These are phyloP conservation scores for Seriola aureovittata DNA, from an alignment of 2,113 vertebrate genomes.

Conservation along the genomic window DNA sequence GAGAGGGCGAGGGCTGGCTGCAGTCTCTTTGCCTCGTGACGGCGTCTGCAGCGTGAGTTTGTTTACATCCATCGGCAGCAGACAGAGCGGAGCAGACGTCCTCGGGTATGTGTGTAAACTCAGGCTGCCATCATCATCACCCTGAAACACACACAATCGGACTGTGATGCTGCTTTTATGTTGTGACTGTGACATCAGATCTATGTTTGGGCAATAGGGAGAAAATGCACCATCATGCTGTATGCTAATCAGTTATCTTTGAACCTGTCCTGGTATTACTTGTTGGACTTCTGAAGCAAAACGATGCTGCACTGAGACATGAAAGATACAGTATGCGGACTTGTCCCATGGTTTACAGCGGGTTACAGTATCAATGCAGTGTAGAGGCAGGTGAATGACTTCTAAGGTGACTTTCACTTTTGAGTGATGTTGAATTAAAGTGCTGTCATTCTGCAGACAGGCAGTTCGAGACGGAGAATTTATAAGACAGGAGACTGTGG, in stretches of 20 bases:
- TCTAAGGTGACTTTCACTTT: neutral
- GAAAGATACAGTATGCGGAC: too few species aligned
- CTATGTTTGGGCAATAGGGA: neutral
- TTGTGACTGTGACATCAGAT: neutral
- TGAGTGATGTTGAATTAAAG: neutral
- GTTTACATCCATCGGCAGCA: conserved; percentile 61
- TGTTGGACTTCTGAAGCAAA: neutral
- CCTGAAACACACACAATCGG: too few species aligned
- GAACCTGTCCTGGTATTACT: neutral
- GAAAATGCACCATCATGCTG: conserved; percentile 61
- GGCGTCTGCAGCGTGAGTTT: conserved; percentile 56
- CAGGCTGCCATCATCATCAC: neutral
- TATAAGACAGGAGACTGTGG: neutral
- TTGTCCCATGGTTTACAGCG: neutral
- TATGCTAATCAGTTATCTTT: neutral
- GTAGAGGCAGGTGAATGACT: neutral
- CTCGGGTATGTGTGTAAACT: conserved; percentile 25
- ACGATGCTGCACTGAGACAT: neutral
- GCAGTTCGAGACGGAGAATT: neutral
- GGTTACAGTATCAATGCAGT: neutral
- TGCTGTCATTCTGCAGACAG: neutral
- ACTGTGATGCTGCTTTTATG: neutral
- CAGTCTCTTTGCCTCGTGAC: conserved; percentile 56
- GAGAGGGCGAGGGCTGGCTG: conserved; percentile 39
- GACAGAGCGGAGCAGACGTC: conserved; percentile 11